These are phyloP conservation scores for Hyalella azteca DNA, from an alignment of 2,888 invertebrate genomes.

Conservation along the genomic window DNA sequence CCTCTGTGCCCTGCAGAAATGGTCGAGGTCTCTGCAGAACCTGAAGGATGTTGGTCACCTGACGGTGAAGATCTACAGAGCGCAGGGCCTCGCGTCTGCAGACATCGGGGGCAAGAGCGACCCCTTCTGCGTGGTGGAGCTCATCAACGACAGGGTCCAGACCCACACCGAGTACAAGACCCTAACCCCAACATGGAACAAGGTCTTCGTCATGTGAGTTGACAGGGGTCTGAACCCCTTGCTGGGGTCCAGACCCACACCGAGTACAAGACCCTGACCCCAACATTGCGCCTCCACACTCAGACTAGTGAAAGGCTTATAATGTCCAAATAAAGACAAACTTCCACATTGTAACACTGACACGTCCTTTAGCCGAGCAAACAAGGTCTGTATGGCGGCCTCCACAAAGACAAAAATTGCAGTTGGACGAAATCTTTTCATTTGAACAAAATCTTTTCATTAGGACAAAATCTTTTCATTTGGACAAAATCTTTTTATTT, in stretches of 20 bases:
- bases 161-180: constrained; percentile 99
- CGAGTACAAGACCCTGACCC: constrained; percentile 94
- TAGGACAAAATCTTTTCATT: constrained; percentile 19
- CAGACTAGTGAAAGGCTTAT: too few species aligned
- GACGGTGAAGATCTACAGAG: constrained; percentile 87
- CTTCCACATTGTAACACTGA: too few species aligned
- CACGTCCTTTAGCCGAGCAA: too few species aligned
- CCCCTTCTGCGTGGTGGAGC: constrained; percentile 95
- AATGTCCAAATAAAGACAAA: too few species aligned
- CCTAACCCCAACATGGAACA: constrained; percentile 94
- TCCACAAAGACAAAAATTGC: too few species aligned
- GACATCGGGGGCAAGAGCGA: constrained; percentile 98
- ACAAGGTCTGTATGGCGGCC: too few species aligned
- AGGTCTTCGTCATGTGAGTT: constrained; percentile 95
- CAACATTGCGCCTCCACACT: too few species aligned
- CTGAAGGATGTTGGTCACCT: constrained; percentile 90
- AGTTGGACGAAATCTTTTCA: too few species aligned
- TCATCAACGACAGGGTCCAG: constrained; percentile 92
- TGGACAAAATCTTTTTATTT: constrained; percentile 10
- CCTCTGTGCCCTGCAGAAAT: constrained; percentile 69
- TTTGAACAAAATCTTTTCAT: too few species aligned
- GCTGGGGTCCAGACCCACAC: constrained; percentile 93
- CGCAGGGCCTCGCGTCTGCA: constrained; percentile 86
- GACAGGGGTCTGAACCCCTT: background rate
- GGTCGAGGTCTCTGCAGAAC: constrained; percentile 74